Evolutionary conservation across 2,888 invertebrate genomes (phyloP).

Genomic region (Gerris lacustris): DNA sequence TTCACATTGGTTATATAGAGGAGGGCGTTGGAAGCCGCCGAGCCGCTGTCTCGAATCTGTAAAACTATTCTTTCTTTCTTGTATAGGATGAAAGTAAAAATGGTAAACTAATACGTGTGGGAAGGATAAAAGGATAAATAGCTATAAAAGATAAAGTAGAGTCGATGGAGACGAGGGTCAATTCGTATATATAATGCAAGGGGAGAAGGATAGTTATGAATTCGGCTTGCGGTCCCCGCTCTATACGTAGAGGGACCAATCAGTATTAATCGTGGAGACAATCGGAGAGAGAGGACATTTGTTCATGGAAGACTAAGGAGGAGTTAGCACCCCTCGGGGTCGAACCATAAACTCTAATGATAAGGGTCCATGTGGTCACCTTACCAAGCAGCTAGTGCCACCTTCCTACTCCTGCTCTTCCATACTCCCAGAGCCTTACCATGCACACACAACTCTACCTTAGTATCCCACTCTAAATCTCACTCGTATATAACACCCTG

Average conservation of each 20-base stretch:
- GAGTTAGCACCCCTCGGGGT: slow-evolving; percentile 5
- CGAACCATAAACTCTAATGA: not conserved
- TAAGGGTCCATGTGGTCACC: slow-evolving; percentile 5
- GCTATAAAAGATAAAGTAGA: slow-evolving; percentile 5
- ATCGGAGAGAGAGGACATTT: slow-evolving; percentile 5
- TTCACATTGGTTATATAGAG: not conserved
- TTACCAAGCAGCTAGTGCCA: not conserved
- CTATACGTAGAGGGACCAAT: not conserved
- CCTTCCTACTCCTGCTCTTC: too few relatives aligned
- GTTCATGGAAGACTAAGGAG: slow-evolving; percentile 3
- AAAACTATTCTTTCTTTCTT: slow-evolving; percentile 3
- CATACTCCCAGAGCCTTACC: not conserved
- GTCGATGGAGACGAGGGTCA: not conserved
- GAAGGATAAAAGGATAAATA: slow-evolving; percentile 3
- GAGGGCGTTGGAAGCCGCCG: not conserved
- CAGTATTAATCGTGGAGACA: slow-evolving; percentile 5
- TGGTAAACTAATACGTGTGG: not conserved
- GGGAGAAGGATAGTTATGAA: not conserved
- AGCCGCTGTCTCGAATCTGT: slow-evolving; percentile 1
- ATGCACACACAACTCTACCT: slow-evolving; percentile 5
- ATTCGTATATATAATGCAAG: slow-evolving; percentile 3
- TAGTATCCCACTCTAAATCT: not conserved
- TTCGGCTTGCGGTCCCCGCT: not conserved
- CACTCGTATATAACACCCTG: not conserved
- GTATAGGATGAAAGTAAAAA: not conserved